Conservation (phyloP, 1,140 invertebrate genomes). For the Nylanderia fulva region DNA sequence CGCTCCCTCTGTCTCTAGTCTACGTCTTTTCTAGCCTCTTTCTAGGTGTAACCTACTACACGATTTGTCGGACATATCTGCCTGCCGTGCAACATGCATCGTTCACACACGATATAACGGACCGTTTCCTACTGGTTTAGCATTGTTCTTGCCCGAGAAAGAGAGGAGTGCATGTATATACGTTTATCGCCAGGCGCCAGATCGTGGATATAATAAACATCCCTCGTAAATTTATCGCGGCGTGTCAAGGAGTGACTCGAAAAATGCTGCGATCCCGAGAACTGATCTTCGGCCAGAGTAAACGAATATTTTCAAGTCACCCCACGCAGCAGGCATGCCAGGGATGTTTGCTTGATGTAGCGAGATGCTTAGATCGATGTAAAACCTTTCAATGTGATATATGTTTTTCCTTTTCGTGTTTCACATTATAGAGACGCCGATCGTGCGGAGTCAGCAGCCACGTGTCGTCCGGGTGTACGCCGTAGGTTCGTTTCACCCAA, state of each 20-base stretch:
- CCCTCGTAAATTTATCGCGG: slow-evolving; percentile 1
- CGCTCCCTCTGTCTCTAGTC: slow-evolving; percentile 48
- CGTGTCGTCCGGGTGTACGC: slow-evolving; percentile 75
- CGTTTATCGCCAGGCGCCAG: slow-evolving; percentile 22
- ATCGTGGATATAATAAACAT: slow-evolving; percentile 28
- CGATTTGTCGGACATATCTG: slow-evolving; percentile 70
- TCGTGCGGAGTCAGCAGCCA: slow-evolving; percentile 75
- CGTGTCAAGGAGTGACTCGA: neutral
- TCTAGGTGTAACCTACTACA: slow-evolving; percentile 75
- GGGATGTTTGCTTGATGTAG: slow-evolving; percentile 64
- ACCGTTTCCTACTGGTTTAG: slow-evolving; percentile 13
- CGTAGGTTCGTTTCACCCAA: slow-evolving; percentile 81
- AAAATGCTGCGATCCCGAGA: neutral
- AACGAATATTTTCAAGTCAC: slow-evolving; percentile 25
- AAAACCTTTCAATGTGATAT: slow-evolving; percentile 68
- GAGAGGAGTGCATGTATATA: slow-evolving; percentile 61
- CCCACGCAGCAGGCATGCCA: slow-evolving; percentile 40
- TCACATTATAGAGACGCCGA: slow-evolving; percentile 81
- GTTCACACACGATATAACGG: slow-evolving; percentile 52
- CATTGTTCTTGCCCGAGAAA: slow-evolving; percentile 39
- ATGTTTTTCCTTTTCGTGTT: slow-evolving; percentile 78
- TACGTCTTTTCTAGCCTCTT: slow-evolving; percentile 68
- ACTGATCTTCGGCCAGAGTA: neutral
- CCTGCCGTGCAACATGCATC: slow-evolving; percentile 72
- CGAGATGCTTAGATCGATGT: slow-evolving; percentile 61